Base-by-base conservation (phyloP, 2,113 vertebrate genomes). In the Phrynosoma blainvillii region DNA sequence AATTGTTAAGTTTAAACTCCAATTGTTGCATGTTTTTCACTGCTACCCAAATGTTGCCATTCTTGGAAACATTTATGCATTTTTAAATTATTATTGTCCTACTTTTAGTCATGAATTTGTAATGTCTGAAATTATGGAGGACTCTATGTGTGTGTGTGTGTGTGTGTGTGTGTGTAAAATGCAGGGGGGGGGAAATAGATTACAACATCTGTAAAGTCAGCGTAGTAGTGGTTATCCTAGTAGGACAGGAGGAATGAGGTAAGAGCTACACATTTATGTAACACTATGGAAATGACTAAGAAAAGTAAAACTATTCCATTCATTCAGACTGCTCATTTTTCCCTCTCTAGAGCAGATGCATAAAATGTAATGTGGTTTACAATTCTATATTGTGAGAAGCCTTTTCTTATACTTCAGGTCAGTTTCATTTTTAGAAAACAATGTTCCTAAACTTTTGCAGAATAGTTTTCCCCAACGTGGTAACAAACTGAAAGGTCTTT, bases 391-490 rank as follows among this genome's bases (percentile, higher is more conserved):
- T 21, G n/a, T 71, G 52, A 40, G 78, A 82, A 11, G 27, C 9
- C 27, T 54, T 85, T 62, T 47, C 66, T 79, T 62, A 82, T 76
- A 13, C n/a, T 74, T 71, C 66, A 62, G 1, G 4, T 76, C 73
- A 20, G 27, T 81, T 75, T 90, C 21, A 6, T 86, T 91, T 89
- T 68, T 59, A 78, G 86, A 1, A 40, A 86, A 88, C 18, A 20
- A 9, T 65, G 2, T 79, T 73, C 88, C 13, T 14, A 14, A n/a
- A 79, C 11, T 36, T 8, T 32, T 21, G 65, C 30, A 32, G 27
- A 78, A 56, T 76, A 20, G 40, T 36, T 42, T 62, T 40, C 21
- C 62, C 47, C 14, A 77, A 56, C 36, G 16, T 21, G 21, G 18
- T 47, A 36, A 27, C n/a, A 2, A 1, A 75, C 75, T 52, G 25